Base-by-base conservation (phyloP, 53 echinoderm and acorn worm genomes). In the Holothuria leucospilota region DNA sequence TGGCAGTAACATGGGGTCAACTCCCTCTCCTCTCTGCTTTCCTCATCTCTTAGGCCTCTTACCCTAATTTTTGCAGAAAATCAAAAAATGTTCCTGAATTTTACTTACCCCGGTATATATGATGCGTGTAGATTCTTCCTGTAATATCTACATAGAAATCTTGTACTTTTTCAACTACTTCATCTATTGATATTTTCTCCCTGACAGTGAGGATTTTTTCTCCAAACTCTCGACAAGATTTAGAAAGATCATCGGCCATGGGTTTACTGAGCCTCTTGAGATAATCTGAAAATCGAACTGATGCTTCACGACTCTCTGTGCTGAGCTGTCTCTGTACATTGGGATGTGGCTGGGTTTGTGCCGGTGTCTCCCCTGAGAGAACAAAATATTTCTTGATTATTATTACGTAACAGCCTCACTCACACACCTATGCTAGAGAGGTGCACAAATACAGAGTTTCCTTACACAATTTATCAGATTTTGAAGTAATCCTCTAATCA, bases 91-190 rank as follows among this genome's bases (percentile, higher is more conserved):
- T 56, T 18, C 15, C 18, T 15, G 1, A 56, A 56, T 16, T 56
- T 56, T 56, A 56, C 87, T 86, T 89, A 93, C 93, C 93, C 88
- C 90, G 90, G 78, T 94, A 96, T 51, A 87, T 84, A 38, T 86
- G 91, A 63, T 94, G 92, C 21, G 87, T 92, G 59, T 80, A 81
- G 63, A 96, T 91, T 51, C 93, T 78, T 39, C 94, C 96, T 0
- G 67, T 83, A 61, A 94, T 89, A 72, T 89, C 89, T 28, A 88
- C 89, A 39, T 96, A 96, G 86, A 96, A 96, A 82, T 96, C 96
- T 78, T 96, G 96, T 25, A 96, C 93, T 79, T 89, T 65, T 86
- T 92, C 96, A 0, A 94, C 95, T 59, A 92, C 94, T 78, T 96
- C 94, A 67, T 96, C 96, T 13, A 93, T 83, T n/a, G 86, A 77